A percentile compares a stretch with the other conserved stretches of the same genome.
These are phyloP conservation scores for Barbus barbus DNA, from an alignment of 2,113 vertebrate species.

Conservation along the genomic window DNA sequence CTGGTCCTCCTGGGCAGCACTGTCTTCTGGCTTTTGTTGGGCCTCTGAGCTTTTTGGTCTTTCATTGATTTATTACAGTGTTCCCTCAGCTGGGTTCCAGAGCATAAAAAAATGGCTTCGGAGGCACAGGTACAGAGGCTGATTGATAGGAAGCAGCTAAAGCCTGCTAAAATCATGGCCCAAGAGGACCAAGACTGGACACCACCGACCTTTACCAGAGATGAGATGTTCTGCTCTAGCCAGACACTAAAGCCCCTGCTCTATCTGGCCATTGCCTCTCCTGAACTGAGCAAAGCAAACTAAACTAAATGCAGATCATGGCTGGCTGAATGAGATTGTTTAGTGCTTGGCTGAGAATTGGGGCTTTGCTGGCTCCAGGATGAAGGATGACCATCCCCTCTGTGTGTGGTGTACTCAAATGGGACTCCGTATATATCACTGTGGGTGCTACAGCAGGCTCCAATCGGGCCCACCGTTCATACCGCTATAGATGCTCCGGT, in stretches of 20 bases:
- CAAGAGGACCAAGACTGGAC: constrained; percentile 58
- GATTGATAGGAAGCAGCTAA: constrained; percentile 52
- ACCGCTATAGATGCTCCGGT: constrained; percentile 87
- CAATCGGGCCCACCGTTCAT: constrained; percentile 81
- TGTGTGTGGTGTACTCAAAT: constrained; percentile 45
- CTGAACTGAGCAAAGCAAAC: constrained; percentile 48
- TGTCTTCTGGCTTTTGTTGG: constrained; percentile 56
- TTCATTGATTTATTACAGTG: constrained; percentile 41
- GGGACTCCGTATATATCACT: constrained; percentile 37
- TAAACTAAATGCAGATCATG: constrained; percentile 48
- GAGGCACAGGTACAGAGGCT: constrained; percentile 47
- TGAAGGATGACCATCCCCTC: constrained; percentile 41
- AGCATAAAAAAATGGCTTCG: constrained; percentile 46
- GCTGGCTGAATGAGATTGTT: constrained; percentile 50
- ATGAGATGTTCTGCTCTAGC: constrained; percentile 40
- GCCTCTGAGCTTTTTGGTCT: constrained; percentile 53
- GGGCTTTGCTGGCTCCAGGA: constrained; percentile 35
- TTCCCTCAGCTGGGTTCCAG: constrained; percentile 48
- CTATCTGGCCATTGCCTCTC: constrained; percentile 40
- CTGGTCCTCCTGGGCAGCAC: constrained; percentile 57
- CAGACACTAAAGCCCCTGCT: constrained; percentile 44
- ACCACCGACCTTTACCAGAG: constrained; percentile 54
- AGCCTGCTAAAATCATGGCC: constrained; percentile 52
- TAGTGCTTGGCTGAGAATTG: constrained; percentile 47
- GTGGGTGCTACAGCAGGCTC: constrained; percentile 62